These are phyloP conservation scores for Barbus barbus DNA, from an alignment of 2,113 vertebrate genomes.

Conservation along the genomic window DNA sequence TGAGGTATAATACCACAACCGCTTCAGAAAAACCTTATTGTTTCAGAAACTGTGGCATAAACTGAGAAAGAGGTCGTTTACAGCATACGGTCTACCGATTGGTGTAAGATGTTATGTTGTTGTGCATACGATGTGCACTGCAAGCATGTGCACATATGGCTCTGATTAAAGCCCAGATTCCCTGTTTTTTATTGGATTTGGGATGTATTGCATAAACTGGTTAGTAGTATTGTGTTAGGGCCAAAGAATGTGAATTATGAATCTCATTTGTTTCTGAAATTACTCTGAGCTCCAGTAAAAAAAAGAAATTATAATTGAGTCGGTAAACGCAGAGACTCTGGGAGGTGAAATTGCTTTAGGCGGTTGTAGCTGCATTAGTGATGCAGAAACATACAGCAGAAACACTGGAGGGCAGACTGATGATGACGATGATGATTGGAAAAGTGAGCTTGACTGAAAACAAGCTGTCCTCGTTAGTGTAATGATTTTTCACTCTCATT, in stretches of 20 bases:
- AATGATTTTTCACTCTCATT: constrained; percentile 51
- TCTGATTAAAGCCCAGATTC: constrained; percentile 56
- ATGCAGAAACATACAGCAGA: constrained; percentile 12
- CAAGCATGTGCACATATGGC: constrained; percentile 40
- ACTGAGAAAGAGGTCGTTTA: neutral
- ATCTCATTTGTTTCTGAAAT: constrained; percentile 47
- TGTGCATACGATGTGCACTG: constrained; percentile 25
- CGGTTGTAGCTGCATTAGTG: constrained; percentile 34
- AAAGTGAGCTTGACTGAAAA: constrained; percentile 26
- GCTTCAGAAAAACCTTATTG: neutral
- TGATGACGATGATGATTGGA: constrained; percentile 37
- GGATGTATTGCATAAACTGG: constrained; percentile 53
- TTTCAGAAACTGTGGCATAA: neutral
- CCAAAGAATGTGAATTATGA: constrained; percentile 48
- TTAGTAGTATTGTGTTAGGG: constrained; percentile 58
- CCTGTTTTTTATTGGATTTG: constrained; percentile 52
- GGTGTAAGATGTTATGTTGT: constrained; percentile 1
- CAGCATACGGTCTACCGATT: neutral
- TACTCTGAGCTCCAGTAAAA: constrained; percentile 3
- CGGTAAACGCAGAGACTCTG: neutral
- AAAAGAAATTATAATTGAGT: neutral
- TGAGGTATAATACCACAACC: neutral
- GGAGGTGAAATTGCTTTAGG: constrained; percentile 43
- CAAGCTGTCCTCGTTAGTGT: constrained; percentile 42
- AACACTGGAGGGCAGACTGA: constrained; percentile 19